A percentile compares a stretch with the other conserved stretches of the same genome.
phyloP scores from a whole-genome alignment of 2,888 invertebrate species.

The Ophion ventricosus region DNA sequence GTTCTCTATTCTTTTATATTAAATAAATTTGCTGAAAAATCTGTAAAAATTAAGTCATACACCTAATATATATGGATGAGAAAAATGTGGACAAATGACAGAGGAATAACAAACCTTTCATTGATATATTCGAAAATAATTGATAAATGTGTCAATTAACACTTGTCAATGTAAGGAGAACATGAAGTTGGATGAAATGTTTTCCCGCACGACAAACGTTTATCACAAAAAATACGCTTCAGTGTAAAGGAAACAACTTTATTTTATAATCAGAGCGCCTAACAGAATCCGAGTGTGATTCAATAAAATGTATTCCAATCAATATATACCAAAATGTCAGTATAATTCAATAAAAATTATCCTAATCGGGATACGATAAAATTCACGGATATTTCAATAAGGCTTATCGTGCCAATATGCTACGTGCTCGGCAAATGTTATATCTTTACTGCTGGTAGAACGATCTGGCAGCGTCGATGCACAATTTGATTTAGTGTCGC shows the following conservation, averaged over 20 bases:
- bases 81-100: no score
- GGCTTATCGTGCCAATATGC: not conserved
- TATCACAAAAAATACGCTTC: not conserved
- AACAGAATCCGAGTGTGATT: not conserved
- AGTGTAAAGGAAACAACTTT: not conserved
- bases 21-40: no score
- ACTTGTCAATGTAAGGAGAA: not conserved
- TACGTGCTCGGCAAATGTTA: not conserved
- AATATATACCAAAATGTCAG: not conserved
- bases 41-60: no score
- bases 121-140: no score
- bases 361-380: not conserved
- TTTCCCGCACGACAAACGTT: not conserved
- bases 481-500: conserved; percentile 20
- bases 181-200: not conserved
- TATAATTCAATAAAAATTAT: not conserved
- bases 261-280: not conserved
- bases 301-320: conserved; percentile 2
- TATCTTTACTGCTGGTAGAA: conserved; percentile 5
- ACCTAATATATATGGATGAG: no score
- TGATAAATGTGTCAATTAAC: not conserved
- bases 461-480: not conserved
- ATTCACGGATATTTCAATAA: conserved; percentile 7
- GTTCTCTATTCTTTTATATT: no score
- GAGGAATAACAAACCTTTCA: no score